These are phyloP conservation scores for Upupa epops DNA, from an alignment of 2,113 vertebrate genomes.

Conservation along the genomic window DNA sequence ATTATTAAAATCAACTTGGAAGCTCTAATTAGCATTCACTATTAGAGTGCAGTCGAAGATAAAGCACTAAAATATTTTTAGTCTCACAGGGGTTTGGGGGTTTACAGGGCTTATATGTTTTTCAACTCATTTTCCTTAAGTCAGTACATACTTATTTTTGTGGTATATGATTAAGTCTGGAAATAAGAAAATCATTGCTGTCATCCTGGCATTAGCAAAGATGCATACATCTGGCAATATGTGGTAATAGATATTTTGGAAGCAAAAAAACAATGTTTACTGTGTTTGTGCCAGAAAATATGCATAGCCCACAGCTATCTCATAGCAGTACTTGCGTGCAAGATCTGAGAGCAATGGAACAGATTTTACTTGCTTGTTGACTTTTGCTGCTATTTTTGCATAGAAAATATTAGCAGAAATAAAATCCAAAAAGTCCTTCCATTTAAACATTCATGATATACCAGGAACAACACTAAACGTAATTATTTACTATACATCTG, in stretches of 20 bases:
- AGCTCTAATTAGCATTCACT: background rate
- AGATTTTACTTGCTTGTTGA: background rate
- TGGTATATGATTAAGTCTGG: background rate
- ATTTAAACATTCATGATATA: background rate
- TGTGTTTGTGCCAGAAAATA: background rate
- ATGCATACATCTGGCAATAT: background rate
- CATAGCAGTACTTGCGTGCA: background rate
- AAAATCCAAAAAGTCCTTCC: background rate
- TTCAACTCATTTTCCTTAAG: background rate
- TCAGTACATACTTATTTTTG: background rate
- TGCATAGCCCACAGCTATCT: conserved; percentile 13
- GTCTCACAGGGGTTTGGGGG: background rate
- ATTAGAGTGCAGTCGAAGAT: background rate
- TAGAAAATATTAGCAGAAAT: background rate
- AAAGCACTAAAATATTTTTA: background rate
- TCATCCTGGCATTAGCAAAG: background rate
- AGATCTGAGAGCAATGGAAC: background rate
- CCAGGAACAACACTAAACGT: background rate
- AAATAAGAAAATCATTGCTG: background rate
- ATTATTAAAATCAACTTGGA: background rate
- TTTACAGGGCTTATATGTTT: background rate
- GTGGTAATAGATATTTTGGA: background rate
- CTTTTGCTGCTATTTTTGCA: background rate
- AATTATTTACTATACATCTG: background rate
- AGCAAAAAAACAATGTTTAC: background rate